Base-by-base conservation (phyloP, 2,888 invertebrate species). In the Cinara cedri region DNA sequence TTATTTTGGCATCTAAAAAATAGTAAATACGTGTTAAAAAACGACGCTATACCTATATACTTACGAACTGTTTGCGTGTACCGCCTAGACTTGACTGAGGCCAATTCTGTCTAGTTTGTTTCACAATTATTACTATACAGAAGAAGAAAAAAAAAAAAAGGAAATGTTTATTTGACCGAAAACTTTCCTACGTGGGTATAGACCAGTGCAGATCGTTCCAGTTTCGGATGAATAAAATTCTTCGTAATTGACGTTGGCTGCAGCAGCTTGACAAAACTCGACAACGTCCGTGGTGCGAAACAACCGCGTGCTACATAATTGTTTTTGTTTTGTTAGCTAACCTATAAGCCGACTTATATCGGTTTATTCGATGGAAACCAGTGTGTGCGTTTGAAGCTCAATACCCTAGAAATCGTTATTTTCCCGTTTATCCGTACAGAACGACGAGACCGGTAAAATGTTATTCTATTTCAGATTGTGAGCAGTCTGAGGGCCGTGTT, bases 151-250 rank as follows among this genome's bases (percentile, higher is more conserved):
- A 34, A 4, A 3, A 44, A 3, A 44, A 44, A 49, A 44, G 44
- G 19, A 42, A 19, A 42, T 24, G 72, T n/a, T 57, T 46, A 72
- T 57, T 24, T 49, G 72, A 72, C 19, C 44, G 57, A 72, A 57
- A 72, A 72, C 21, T 44, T 57, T 24, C 24, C 70, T 14, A 34
- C 51, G 3, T n/a, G 24, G 10, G 16, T 46, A 66, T n/a, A 21
- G 10, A 10, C 13, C 51, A 34, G 10, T 21, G 2, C 26, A 13
- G 60, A 49, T 19, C 49, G 72, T 72, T 72, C 62, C 62, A 34
- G 72, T 72, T 63, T 72, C 51, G 72, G 72, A 72, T 63, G 62
- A 72, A 72, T 72, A 72, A 63, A 51, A 63, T 26, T 34, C 72
- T 19, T 51, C 42, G 49, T 63, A 16, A 62, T 62, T 11, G 62